Conservation (phyloP, 64 coral and sea anemone genomes). For the Pachyseris speciosa region DNA sequence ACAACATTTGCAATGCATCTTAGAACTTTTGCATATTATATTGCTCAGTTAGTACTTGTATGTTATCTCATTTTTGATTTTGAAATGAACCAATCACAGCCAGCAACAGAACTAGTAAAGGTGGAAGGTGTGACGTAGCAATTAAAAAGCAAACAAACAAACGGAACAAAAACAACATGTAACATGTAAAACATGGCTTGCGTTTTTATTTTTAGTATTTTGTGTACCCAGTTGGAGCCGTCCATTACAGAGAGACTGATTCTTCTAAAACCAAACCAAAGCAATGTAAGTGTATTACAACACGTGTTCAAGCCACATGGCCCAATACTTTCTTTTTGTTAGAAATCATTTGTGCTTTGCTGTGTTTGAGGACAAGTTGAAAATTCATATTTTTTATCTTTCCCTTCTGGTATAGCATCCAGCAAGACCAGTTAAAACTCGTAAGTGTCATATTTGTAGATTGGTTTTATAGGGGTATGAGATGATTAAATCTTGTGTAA, state of each 20-base stretch:
- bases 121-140: too few species aligned
- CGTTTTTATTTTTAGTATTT: conserved; percentile 44
- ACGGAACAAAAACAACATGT: neutral
- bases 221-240: conserved; percentile 82
- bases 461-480: neutral
- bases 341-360: neutral
- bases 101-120: too few species aligned
- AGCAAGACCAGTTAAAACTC: conserved; percentile 87
- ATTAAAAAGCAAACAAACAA: neutral
- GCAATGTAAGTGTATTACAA: conserved; percentile 87
- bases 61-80: too few species aligned
- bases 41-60: too few species aligned
- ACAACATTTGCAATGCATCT: too few species aligned
- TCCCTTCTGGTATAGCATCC: conserved; percentile 79
- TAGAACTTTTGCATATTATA: too few species aligned
- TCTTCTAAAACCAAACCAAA: conserved; percentile 93
- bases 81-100: too few species aligned
- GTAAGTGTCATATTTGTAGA: conserved; percentile 39
- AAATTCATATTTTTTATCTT: neutral
- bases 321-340: neutral
- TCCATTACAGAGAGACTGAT: conserved; percentile 78
- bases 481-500: too few species aligned
- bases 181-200: neutral
- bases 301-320: neutral
- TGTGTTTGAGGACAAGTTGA: neutral